Evolutionary conservation across 37 sponge, comb jelly and placozoan genomes (phyloP), one percentile per base, ranked within the genome.

Genomic region (Theonella swinhoei): DNA sequence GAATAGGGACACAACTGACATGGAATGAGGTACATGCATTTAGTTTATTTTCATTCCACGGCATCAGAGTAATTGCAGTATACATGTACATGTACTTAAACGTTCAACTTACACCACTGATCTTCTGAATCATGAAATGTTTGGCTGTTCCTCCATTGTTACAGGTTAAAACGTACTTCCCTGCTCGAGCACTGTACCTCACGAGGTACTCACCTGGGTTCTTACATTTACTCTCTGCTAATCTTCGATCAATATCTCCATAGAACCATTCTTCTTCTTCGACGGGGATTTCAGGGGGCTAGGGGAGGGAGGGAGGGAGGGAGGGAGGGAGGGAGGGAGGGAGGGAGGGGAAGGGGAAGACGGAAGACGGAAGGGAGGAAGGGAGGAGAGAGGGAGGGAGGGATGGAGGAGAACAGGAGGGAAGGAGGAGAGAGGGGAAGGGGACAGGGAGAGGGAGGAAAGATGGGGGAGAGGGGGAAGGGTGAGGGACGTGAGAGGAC

Each of bases 191-290:
- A 24, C 91, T 89, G 81, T 78, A 80, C 9, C 98, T 72, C 23
- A 97, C 87, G 40, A 97, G 82, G 75, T 93, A 97, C 84, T 97
- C 98, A 3, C 98, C 98, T 58, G 76, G 80, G 23, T 72, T 68
- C 82, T 80, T 80, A 67, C 91, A 82, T 81, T 95, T 91, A n/a
- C 38, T 60, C 82, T 95, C 96, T 1, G 98, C 93, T 26, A 95
- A 88, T 26, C 54, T 71, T 7, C 98, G 83, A 24, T 81, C 83
- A 23, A 97, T 90, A 62, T 90, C 79, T 0, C 91, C 95, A 78
- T 82, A 94, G 78, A 80, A 97, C 93, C 94, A 97, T 32, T 47
- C 65, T 70, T 97, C 98, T 24, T 95, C 89, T 23, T 97, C 96
- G 33, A 95, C 71, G 1, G 88, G 86, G 0, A 79, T n/a, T 35